phyloP scores from a whole-genome alignment of 35 echinoderm and acorn worm genomes.

The Ophioderma brevispina region DNA sequence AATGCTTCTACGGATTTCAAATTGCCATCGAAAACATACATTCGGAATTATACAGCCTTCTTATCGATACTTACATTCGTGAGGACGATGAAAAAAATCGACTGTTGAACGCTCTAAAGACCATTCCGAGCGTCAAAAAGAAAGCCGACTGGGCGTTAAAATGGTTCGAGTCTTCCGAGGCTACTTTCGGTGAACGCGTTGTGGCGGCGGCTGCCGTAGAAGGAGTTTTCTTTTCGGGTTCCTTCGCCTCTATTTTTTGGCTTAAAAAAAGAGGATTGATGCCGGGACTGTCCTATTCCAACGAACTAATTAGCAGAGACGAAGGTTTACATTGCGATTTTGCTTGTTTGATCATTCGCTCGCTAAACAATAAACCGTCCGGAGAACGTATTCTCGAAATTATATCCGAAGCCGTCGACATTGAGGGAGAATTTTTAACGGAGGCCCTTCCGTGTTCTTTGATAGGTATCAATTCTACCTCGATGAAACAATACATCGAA shows the following conservation, averaged over 20 bases:
- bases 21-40: conserved; percentile 28
- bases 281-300: conserved; percentile 23
- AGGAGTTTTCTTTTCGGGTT: conserved; percentile 18
- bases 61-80: neutral
- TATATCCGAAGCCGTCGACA: neutral
- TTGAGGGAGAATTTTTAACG: conserved; percentile 13
- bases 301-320: conserved; percentile 33
- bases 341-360: neutral
- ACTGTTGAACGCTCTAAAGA: neutral
- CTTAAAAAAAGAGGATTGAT: conserved; percentile 10
- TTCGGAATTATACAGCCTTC: neutral
- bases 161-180: neutral
- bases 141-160: conserved; percentile 29
- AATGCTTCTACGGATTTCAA: conserved; percentile 22
- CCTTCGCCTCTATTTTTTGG: conserved; percentile 34
- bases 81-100: neutral
- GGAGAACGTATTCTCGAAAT: neutral
- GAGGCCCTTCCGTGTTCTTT: neutral
- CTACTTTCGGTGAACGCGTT: conserved; percentile 12
- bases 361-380: neutral
- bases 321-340: conserved; percentile 27
- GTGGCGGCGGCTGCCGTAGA: conserved; percentile 27
- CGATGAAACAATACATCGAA: conserved; percentile 22
- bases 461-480: neutral
- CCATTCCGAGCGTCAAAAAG: neutral